Evolutionary conservation across 2,888 invertebrate species (phyloP).

Genomic region (Drosophila neoperkinsi): DNA sequence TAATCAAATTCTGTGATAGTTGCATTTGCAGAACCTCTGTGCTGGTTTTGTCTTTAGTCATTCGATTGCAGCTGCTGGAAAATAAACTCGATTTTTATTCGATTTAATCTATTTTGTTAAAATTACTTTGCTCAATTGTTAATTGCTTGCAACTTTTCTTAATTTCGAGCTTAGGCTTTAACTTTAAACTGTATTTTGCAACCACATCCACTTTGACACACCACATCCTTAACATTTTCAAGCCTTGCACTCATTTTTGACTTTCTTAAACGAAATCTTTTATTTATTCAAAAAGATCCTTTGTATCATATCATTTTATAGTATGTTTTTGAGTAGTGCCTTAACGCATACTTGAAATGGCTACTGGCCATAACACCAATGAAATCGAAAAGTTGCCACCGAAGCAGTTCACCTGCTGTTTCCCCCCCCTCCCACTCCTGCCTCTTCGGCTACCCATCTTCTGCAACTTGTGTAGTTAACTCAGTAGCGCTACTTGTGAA

Average conservation of each 20-base stretch:
- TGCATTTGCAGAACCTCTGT: slow-evolving; percentile 24
- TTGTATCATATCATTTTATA: not conserved
- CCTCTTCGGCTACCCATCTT: not conserved
- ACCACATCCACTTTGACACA: not conserved
- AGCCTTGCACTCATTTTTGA: not conserved
- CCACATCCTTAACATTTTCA: not conserved
- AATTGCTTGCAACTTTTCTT: not conserved
- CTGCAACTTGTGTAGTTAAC: slow-evolving; percentile 36
- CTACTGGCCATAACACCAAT: slow-evolving; percentile 64
- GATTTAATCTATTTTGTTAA: not conserved
- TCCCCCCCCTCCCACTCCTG: not conserved
- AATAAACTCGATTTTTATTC: not conserved
- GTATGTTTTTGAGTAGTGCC: not conserved
- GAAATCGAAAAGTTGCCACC: slow-evolving; percentile 72
- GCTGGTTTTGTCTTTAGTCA: not conserved
- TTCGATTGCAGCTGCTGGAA: slow-evolving; percentile 23
- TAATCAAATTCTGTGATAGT: slow-evolving; percentile 48
- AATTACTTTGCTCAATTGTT: not conserved
- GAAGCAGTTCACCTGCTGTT: slow-evolving; percentile 61
- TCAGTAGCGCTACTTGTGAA: slow-evolving; percentile 49
- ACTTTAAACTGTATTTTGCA: not conserved
- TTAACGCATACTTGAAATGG: slow-evolving; percentile 44
- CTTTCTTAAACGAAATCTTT: not conserved
- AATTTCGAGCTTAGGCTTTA: not conserved
- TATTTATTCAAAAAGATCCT: not conserved